Evolutionary conservation across 2,797 vertebrate species (phyloP), one percentile per base, ranked within the genome.

Genomic region (Trichosurus vulpecula): DNA sequence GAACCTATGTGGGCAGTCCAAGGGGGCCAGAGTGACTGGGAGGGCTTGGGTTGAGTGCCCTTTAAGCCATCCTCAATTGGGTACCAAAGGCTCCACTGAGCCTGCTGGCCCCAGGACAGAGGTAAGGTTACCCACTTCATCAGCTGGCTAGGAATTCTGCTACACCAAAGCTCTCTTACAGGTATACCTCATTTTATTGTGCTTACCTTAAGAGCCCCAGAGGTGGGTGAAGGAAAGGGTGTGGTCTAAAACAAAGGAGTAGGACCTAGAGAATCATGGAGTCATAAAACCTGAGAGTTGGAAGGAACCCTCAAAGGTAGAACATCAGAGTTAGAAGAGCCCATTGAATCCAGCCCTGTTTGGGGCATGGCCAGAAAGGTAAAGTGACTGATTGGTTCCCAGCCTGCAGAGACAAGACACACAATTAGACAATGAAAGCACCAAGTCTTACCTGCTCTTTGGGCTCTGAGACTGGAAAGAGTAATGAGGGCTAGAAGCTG

Each of bases 141-240:
- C 54, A 58, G 41, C 51, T 95, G 74, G 47, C 52, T 98, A 99
- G 99, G 99, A 99, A 97, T 99, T 99, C 95, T 98, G 99, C 92
- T 99, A 52, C 52, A 11, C 99, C 98, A 99, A 99, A 99, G 99
- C 99, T 0, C 98, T 99, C 94, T 66, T 99, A 99, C 98, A 74
- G 35, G 16, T 6, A 74, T 19, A 74, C 35, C 4, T n/a, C 35
- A 74, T 41, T 74, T 74, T n/a, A 74, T 41, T 74, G 6, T 41
- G n/a, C 19, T 35, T 66, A 35, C 14, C 61, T 66, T 66, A 41
- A 74, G 74, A 41, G 58, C 12, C 58, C 58, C 31, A 61, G 31
- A 61, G 58, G 29, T 61, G 4, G 58, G 58, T 31, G 30, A 61
- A 61, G 57, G 51, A 57, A 51, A 16, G 1, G 0, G 3, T 10